Evolutionary conservation across 2,888 invertebrate genomes (phyloP), one percentile per base, ranked within the genome.

Genomic region (Amphimallon solstitiale): DNA sequence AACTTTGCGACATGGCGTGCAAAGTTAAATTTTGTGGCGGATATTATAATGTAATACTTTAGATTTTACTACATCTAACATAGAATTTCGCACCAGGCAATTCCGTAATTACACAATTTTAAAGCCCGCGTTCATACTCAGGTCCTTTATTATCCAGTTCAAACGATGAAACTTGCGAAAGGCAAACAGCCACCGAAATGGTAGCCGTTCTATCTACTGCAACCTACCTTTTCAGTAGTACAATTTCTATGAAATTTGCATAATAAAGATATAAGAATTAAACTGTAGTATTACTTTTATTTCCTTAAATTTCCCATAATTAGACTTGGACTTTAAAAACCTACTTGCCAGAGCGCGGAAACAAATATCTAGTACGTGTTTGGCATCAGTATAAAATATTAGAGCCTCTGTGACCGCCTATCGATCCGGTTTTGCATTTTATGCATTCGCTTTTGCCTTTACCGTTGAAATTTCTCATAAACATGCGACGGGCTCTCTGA

Each of bases 261-360:
- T 59, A 59, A 59, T 59, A 23, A 43, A 59, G 56, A 59, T 59
- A 43, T 59, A 45, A 59, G 56, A 59, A 59, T 59, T 59, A 59
- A 59, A 59, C 43, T 59, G 45, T 29, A 29, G 29, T 43, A 29
- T 43, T 45, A 59, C 56, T 59, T 59, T 59, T 43, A 43, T 59
- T 59, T 59, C 56, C 56, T 15, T 1, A 43, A 59, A 59, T 43
- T 43, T 43, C 14, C 29, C 43, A 43, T 59, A 59, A 59, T 59
- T 59, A 29, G 56, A 29, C 14, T 14, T 29, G 29, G 56, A 59
- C 40, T 43, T 54, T 15, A 45, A 59, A 59, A 29, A 9, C 21
- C 29, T 12, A 59, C 56, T 59, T 59, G 34, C 43, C 43, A n/a
- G n/a, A n/a, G 56, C 43, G 43, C 29, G 43, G 56, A 59, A 43